Percentiles rank a stretch among this genome's conserved stretches.
Evolutionary conservation across 1,140 invertebrate genomes (phyloP).

Genomic region (Pachypsylla venusta): DNA sequence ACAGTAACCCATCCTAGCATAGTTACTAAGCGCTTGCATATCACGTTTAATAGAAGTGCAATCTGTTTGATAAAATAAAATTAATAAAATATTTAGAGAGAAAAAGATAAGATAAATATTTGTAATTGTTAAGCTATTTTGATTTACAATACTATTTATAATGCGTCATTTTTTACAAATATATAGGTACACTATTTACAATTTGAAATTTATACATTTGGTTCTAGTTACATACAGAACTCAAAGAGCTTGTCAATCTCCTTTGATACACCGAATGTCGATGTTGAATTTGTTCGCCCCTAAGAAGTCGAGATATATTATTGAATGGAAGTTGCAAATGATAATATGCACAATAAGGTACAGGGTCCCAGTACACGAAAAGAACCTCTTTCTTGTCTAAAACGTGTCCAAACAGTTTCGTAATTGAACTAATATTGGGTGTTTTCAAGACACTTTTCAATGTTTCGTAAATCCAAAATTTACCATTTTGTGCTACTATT

Average conservation of each 20-base stretch:
- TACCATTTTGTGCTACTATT: constrained; percentile 31
- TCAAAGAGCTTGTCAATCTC: not conserved
- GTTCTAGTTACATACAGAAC: constrained; percentile 7
- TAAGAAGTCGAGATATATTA: constrained; percentile 30
- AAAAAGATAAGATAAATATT: no score
- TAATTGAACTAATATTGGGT: constrained; percentile 34
- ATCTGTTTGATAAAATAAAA: no score
- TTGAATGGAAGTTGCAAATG: constrained; percentile 55
- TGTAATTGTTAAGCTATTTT: no score
- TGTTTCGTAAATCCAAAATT: constrained; percentile 38
- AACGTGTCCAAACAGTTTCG: constrained; percentile 44
- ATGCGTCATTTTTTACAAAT: no score
- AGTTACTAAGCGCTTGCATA: no score
- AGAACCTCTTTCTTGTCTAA: constrained; percentile 56
- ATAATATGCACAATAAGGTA: constrained; percentile 69
- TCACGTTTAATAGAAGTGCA: no score
- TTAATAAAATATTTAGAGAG: no score
- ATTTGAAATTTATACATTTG: no score
- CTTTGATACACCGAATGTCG: constrained; percentile 1
- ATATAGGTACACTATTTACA: no score
- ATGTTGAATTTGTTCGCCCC: not conserved
- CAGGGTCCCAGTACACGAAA: constrained; percentile 63
- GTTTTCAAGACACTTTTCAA: constrained; percentile 34
- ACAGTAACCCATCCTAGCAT: no score
- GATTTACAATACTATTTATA: no score